Base-by-base conservation (phyloP, 2,113 vertebrate species). In the Tautogolabrus adspersus region DNA sequence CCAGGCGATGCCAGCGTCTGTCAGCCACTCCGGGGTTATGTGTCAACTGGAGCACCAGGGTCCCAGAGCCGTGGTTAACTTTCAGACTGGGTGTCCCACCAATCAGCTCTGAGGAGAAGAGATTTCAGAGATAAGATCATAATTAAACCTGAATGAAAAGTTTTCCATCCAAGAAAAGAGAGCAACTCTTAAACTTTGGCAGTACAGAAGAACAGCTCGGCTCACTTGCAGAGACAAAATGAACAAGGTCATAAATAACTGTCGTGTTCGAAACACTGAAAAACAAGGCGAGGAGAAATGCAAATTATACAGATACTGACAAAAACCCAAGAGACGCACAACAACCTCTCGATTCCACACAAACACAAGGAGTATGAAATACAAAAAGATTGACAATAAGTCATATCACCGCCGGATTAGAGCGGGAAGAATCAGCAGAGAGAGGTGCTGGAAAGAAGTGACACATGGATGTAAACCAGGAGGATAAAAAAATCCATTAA, bases 11-110 rank as follows among this genome's bases (percentile, higher is more conserved):
- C 93, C 93, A 93, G 30, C 91, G 89, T 77, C 86, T 81, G 78
- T 93, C 91, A 13, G 88, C 79, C 22, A 91, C 80, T 0, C 86
- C 81, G 0, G 75, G 47, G 13, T 80, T 91, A 18, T 90, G 89
- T n/a, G 88, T 86, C 59, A 93, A 70, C 80, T 91, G 93, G 71
- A 93, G 91, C 10, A 93, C 90, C 59, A 93, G 69, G 3, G 91
- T 93, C 23, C 91, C 93, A 40, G 93, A 93, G 15, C 93, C 92
- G 3, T 93, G 91, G 79, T 93, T 93, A 23, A 93, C 83, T 87
- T 93, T 93, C 62, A 93, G 85, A 74, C 87, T 92, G 19, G 93
- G 91, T 0, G 83, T 86, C 63, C 93, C 93, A 49, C 87, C 80
- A 73, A 91, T 89, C 71, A 93, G 66, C 58, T 93, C 93, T 93